Evolutionary conservation across 1,140 invertebrate genomes (phyloP).

Genomic region (Papilio polytes): DNA sequence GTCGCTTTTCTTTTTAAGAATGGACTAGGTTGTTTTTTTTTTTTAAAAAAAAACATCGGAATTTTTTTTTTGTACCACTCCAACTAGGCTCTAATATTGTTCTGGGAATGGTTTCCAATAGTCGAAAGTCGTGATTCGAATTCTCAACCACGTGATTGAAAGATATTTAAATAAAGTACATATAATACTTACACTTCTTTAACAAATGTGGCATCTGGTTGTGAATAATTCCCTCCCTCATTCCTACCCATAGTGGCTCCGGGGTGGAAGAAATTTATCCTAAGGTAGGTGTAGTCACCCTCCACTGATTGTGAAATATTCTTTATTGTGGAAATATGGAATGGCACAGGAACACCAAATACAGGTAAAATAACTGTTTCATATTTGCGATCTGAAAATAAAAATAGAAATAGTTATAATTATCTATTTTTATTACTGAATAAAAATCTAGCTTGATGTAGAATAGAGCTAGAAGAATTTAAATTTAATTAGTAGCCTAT

Average conservation of each 20-base stretch:
- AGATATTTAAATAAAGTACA: neutral
- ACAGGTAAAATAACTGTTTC: constrained; percentile 98
- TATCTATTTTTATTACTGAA: too few relatives aligned
- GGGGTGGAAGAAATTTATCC: constrained; percentile 99
- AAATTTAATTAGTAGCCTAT: too few relatives aligned
- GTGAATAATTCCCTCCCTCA: constrained; percentile 94
- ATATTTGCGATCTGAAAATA: constrained; percentile 95
- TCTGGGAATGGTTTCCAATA: too few relatives aligned
- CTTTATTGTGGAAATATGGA: constrained; percentile 85
- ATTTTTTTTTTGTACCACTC: too few relatives aligned
- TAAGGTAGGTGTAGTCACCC: constrained; percentile 99
- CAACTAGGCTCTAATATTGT: too few relatives aligned
- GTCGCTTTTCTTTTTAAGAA: too few relatives aligned
- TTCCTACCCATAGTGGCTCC: constrained; percentile 97
- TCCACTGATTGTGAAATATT: constrained; percentile 99
- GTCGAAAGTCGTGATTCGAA: too few relatives aligned
- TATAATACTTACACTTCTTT: constrained; percentile 95
- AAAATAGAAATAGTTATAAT: neutral
- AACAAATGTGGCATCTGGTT: constrained; percentile 98
- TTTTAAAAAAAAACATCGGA: too few relatives aligned
- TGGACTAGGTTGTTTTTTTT: too few relatives aligned
- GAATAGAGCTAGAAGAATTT: too few relatives aligned
- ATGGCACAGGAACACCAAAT: constrained; percentile 97
- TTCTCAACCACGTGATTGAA: too few relatives aligned
- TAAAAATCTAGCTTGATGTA: too few relatives aligned